phyloP scores from a whole-genome alignment of 2,113 vertebrate genomes.

The Oncorhynchus masou region DNA sequence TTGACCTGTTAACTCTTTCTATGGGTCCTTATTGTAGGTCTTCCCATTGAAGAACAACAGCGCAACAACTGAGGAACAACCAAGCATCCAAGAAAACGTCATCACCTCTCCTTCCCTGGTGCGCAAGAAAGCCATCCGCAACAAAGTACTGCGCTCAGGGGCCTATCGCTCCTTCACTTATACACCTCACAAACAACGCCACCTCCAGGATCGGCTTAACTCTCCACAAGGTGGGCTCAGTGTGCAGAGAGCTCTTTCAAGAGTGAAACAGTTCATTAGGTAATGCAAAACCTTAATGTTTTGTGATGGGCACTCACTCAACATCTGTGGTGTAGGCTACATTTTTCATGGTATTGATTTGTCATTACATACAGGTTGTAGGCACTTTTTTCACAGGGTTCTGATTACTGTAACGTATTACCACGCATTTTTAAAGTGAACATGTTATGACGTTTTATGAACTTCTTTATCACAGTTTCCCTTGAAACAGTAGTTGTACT shows the following conservation, averaged over 20 bases:
- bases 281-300: constrained; percentile 52
- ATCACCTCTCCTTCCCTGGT: constrained; percentile 84
- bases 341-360: constrained; percentile 24
- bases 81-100: constrained; percentile 70
- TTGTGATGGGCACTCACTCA: constrained; percentile 35
- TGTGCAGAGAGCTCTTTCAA: constrained; percentile 68
- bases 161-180: constrained; percentile 90
- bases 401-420: not conserved
- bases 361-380: constrained; percentile 2
- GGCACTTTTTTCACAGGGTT: not conserved
- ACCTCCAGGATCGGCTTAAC: constrained; percentile 72
- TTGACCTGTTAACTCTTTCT: not conserved
- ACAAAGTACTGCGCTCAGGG: constrained; percentile 87
- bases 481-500: not conserved
- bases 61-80: constrained; percentile 20
- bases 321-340: constrained; percentile 16
- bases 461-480: not conserved
- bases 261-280: constrained; percentile 71
- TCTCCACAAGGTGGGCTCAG: constrained; percentile 70
- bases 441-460: not conserved
- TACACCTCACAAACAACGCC: constrained; percentile 79
- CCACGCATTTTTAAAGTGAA: not conserved
- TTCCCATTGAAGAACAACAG: constrained; percentile 14
- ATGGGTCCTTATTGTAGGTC: constrained; percentile 32
- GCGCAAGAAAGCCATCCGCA: constrained; percentile 91